Percentiles rank a stretch among this genome's conserved stretches.
phyloP scores from a whole-genome alignment of 35 echinoderm and acorn worm genomes.

The Heliocidaris tuberculata region DNA sequence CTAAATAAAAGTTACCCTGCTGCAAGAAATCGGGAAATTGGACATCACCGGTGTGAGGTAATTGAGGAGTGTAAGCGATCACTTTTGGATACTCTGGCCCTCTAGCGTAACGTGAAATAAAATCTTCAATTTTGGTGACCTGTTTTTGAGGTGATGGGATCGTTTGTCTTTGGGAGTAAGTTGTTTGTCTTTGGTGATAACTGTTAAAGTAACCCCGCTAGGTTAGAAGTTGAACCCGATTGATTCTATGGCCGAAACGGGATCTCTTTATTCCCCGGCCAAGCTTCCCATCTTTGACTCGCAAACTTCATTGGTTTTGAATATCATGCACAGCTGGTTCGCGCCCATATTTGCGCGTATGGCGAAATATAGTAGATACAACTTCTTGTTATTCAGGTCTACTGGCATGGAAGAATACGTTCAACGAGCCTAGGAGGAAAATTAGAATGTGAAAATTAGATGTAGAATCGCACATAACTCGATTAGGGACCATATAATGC shows the following conservation, averaged over 20 bases:
- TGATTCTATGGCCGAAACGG: neutral
- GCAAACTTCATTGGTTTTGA: neutral
- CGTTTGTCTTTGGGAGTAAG: neutral
- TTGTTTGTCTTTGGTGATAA: neutral
- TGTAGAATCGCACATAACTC: neutral
- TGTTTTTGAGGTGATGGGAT: constrained; percentile 9
- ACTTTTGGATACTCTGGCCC: neutral
- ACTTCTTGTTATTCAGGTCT: too few relatives aligned
- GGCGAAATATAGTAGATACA: neutral
- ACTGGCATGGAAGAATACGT: neutral
- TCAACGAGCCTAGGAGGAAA: neutral
- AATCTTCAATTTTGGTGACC: neutral
- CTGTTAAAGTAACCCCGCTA: neutral
- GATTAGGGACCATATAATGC: neutral
- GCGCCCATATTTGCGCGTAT: neutral
- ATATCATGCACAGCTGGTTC: neutral
- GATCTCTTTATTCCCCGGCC: neutral
- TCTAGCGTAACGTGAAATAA: neutral
- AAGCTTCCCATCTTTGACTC: constrained; percentile 1
- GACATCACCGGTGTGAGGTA: neutral
- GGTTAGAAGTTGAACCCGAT: neutral
- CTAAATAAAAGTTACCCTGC: neutral
- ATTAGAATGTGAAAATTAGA: neutral
- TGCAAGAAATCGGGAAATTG: neutral
- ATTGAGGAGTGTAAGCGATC: neutral